These are phyloP conservation scores for Horisme vitalbata DNA, from an alignment of 2,888 invertebrate species.

Conservation along the genomic window DNA sequence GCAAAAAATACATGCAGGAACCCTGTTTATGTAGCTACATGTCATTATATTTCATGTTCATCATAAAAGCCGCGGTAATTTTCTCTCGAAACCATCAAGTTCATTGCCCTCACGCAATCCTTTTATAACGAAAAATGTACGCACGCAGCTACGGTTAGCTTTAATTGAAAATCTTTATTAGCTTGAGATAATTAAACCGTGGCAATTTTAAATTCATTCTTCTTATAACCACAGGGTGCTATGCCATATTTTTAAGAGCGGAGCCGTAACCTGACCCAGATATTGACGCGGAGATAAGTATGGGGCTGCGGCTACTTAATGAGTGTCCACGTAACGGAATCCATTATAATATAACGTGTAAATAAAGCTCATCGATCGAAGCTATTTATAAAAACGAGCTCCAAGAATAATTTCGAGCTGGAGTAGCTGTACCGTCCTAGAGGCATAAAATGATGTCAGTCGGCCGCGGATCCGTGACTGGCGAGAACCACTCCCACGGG, in stretches of 20 bases:
- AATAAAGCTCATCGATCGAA: conserved; percentile 37
- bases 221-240: conserved; percentile 52
- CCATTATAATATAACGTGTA: conserved; percentile 46
- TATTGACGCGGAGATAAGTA: conserved; percentile 49
- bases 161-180: conserved; percentile 59
- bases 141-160: conserved; percentile 41
- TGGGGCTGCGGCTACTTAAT: conserved; percentile 38
- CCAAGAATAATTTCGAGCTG: conserved; percentile 39
- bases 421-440: conserved; percentile 35
- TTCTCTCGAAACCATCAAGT: conserved; percentile 44
- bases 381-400: conserved; percentile 38
- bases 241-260: conserved; percentile 45
- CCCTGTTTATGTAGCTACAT: conserved; percentile 31
- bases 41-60: conserved; percentile 38
- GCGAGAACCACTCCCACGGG: conserved; percentile 55
- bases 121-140: conserved; percentile 41
- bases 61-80: conserved; percentile 38
- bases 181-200: conserved; percentile 51
- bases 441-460: conserved; percentile 59
- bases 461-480: conserved; percentile 57
- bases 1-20: conserved; percentile 31
- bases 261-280: conserved; percentile 57
- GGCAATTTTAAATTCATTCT: conserved; percentile 46
- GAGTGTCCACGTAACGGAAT: conserved; percentile 48
- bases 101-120: conserved; percentile 44